Conservation (phyloP, 1,140 invertebrate species). For the Drosophila trapezifrons region DNA sequence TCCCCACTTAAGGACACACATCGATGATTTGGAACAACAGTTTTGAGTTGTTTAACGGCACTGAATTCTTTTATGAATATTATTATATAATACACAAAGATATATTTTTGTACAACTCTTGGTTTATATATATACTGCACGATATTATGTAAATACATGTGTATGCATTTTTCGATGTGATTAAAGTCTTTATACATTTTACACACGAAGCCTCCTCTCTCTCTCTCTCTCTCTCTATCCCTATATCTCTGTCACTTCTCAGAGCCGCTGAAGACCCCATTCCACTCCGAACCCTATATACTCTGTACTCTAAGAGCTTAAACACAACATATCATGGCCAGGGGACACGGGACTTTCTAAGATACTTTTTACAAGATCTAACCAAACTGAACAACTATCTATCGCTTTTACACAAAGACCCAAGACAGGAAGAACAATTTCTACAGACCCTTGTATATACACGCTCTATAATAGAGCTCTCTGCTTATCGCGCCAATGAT, state of each 20-base stretch:
- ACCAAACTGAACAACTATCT: slow-evolving; percentile 21
- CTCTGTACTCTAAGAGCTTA: slow-evolving; percentile 69
- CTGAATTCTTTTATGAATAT: slow-evolving; percentile 44
- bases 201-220: slow-evolving; percentile 27
- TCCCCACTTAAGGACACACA: slow-evolving; percentile 32
- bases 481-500: slow-evolving; percentile 22
- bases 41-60: slow-evolving; percentile 54
- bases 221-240: slow-evolving; percentile 17
- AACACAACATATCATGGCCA: slow-evolving; percentile 63
- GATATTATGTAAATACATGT: slow-evolving; percentile 72
- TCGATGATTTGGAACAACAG: slow-evolving; percentile 49
- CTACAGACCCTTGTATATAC: slow-evolving; percentile 53
- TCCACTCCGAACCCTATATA: not conserved
- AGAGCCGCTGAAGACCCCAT: slow-evolving; percentile 32
- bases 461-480: slow-evolving; percentile 40
- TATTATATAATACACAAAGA: slow-evolving; percentile 34
- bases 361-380: slow-evolving; percentile 70
- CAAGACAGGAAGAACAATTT: slow-evolving; percentile 25
- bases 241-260: slow-evolving; percentile 12
- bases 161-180: slow-evolving; percentile 66
- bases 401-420: slow-evolving; percentile 54
- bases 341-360: slow-evolving; percentile 59
- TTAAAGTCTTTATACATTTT: slow-evolving; percentile 55
- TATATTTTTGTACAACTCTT: slow-evolving; percentile 69
- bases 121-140: slow-evolving; percentile 64